A percentile compares a stretch with the other conserved stretches of the same genome.
phyloP scores from a whole-genome alignment of 2,113 vertebrate species.

The Cebus imitator region DNA sequence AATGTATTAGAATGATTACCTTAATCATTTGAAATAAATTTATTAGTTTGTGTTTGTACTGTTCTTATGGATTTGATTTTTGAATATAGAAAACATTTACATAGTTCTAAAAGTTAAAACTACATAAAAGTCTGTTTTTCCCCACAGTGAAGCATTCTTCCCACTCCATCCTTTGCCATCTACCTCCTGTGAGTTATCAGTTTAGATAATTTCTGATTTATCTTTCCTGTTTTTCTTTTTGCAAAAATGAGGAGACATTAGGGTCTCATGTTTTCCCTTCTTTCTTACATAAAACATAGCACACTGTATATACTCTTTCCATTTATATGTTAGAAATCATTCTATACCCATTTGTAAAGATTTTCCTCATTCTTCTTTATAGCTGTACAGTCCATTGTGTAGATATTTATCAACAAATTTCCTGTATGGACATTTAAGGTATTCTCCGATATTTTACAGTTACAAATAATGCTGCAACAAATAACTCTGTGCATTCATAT shows the following conservation, averaged over 20 bases:
- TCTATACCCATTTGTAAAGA: neutral
- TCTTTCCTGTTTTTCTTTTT: neutral
- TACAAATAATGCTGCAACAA: neutral
- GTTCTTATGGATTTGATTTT: neutral
- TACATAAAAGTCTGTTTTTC: neutral
- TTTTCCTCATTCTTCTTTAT: neutral
- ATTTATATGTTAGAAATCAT: neutral
- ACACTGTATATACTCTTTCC: neutral
- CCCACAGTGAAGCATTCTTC: neutral
- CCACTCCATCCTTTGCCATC: neutral
- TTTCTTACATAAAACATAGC: neutral
- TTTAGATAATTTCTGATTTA: neutral
- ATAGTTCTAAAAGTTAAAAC: neutral
- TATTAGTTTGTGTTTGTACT: neutral
- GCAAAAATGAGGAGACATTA: neutral
- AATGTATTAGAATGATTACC: neutral
- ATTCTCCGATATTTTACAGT: neutral
- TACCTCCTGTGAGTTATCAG: neutral
- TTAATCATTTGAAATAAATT: neutral
- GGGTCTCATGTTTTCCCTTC: neutral
- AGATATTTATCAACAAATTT: neutral
- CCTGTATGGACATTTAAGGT: neutral
- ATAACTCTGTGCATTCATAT: neutral
- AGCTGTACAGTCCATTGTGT: no score
- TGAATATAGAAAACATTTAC: neutral